phyloP scores from a whole-genome alignment of 2,888 invertebrate species.

The Brachyptera putata region DNA sequence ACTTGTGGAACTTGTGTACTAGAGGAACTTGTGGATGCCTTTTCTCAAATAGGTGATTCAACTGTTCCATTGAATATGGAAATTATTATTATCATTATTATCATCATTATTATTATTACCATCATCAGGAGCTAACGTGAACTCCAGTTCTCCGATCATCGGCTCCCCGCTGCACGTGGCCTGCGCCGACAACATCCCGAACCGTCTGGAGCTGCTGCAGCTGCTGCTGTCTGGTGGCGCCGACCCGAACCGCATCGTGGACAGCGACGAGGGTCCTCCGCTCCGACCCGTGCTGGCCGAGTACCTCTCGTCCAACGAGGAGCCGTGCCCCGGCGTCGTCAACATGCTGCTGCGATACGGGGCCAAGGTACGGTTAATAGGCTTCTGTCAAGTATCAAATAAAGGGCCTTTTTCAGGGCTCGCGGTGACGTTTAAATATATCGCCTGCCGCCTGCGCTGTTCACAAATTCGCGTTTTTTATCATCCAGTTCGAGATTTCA shows the following conservation, averaged over 20 bases:
- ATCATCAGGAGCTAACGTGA: conserved; percentile 76
- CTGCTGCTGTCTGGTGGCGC: conserved; percentile 68
- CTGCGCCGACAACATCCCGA: conserved; percentile 67
- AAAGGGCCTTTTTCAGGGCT: no score
- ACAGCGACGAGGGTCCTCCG: conserved; percentile 67
- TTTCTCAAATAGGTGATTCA: no score
- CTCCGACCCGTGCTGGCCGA: conserved; percentile 77
- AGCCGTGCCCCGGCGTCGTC: conserved; percentile 62
- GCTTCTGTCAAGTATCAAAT: no score
- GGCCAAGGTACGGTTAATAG: conserved; percentile 66
- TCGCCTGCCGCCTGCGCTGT: no score
- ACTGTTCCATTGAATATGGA: no score
- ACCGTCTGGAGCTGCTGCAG: conserved; percentile 45
- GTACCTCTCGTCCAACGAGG: conserved; percentile 71
- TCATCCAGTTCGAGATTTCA: no score
- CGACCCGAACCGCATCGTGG: conserved; percentile 70
- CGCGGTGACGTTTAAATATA: no score
- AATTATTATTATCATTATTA: no score
- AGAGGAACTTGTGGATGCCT: no score
- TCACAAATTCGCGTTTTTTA: no score
- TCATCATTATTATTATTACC: no score
- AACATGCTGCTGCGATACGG: conserved; percentile 69
- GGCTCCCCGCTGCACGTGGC: conserved; percentile 80
- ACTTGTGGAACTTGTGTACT: no score
- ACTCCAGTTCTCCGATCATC: conserved; percentile 73